Evolutionary conservation across 2,797 vertebrate genomes (phyloP), one percentile per base, ranked within the genome.

Genomic region (Muscicapa comitata): DNA sequence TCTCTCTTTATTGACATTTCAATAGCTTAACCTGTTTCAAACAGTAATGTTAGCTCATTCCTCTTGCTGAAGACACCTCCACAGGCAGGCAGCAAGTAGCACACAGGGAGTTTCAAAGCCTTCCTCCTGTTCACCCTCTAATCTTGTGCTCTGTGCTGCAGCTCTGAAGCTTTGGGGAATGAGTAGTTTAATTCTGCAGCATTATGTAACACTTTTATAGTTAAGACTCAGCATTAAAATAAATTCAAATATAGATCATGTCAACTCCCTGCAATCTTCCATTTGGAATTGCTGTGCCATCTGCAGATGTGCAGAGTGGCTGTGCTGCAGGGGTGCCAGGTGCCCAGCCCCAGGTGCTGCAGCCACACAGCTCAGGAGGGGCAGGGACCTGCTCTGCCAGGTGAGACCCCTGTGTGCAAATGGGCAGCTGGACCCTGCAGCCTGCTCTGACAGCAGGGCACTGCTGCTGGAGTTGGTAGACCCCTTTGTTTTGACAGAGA

Each of bases 221-320:
- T 91, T 86, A 90, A 93, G 76, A 59, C 31, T 51, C 65, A 93
- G 55, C 51, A 79, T 75, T 79, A 55, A 86, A 89, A 84, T 55
- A 74, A 76, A 88, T 57, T 43, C 48, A 80, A 57, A 61, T 67
- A 24, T 13, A 81, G 55, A 37, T 78, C 29, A 11, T 33, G 50
- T 86, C 70, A 87, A 3, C 13, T 29, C 37, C 35, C 50, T 84
- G 83, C n/a, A 68, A 24, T 82, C 37, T 33, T 82, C 67, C 50
- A 17, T 48, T 85, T 5, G 43, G 62, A 28, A 4, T n/a, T 65
- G 31, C 8, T 28, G 15, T 59, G 26, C 55, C 35, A 11, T 59
- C 66, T 94, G 70, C 73, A 79, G 57, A 61, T 20, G 53, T 10
- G 66, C 53, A 31, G 79, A 4, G 70, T n/a, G 2, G 2, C 29